These are phyloP conservation scores for Menidia beryllina DNA, from an alignment of 2,113 vertebrate genomes.

Conservation along the genomic window DNA sequence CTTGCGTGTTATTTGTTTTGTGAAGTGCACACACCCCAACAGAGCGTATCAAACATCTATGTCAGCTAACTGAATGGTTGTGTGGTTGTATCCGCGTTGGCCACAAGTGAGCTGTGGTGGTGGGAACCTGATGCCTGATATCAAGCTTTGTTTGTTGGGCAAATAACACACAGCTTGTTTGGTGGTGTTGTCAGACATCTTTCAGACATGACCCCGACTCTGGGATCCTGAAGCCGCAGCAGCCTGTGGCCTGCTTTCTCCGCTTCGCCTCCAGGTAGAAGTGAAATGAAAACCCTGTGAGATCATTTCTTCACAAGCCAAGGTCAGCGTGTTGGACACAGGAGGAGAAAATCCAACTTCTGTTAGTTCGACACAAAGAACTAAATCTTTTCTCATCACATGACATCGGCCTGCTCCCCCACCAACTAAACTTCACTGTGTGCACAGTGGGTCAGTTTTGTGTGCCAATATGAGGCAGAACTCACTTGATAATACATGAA, in stretches of 20 bases:
- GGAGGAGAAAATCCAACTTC: not conserved
- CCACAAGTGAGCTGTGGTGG: not conserved
- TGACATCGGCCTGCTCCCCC: no score
- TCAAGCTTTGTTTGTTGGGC: not conserved
- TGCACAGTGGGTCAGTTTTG: not conserved
- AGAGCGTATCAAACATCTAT: not conserved
- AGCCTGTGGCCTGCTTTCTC: not conserved
- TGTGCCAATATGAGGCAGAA: not conserved
- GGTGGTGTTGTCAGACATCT: not conserved
- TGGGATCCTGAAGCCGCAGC: not conserved
- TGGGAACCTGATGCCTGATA: not conserved
- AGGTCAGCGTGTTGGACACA: not conserved
- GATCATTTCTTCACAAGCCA: not conserved
- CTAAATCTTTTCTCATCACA: not conserved
- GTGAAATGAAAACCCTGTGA: not conserved
- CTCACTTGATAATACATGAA: no score
- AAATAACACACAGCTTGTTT: not conserved
- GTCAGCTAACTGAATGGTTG: not conserved
- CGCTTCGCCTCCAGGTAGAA: not conserved
- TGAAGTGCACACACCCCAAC: not conserved
- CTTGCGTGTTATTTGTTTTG: not conserved
- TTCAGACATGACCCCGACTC: not conserved
- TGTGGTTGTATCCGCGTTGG: not conserved
- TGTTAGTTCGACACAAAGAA: not conserved
- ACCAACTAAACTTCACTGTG: not conserved